These are phyloP conservation scores for Oreochromis aureus DNA, from an alignment of 2,113 vertebrate species.

Conservation along the genomic window DNA sequence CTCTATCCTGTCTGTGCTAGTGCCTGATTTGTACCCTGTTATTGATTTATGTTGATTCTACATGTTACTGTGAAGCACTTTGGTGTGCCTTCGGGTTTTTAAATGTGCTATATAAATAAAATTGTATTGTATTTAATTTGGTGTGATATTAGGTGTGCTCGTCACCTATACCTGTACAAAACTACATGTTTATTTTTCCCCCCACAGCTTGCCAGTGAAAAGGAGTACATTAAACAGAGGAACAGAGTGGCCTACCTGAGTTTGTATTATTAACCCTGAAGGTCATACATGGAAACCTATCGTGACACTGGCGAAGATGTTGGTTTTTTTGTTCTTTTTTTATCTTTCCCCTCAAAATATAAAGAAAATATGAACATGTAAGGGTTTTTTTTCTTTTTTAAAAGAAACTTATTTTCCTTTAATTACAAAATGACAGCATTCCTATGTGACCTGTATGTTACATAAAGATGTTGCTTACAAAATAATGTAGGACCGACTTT, in stretches of 20 bases:
- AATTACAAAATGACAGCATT: constrained; percentile 28
- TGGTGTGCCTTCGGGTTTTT: no score
- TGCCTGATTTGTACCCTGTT: no score
- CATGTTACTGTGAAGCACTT: no score
- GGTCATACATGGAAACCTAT: not conserved
- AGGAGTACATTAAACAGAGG: constrained; percentile 69
- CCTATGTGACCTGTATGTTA: not conserved
- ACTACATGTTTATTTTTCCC: not conserved
- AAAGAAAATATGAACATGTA: not conserved
- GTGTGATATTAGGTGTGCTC: not conserved
- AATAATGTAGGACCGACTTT: not conserved
- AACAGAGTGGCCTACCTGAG: constrained; percentile 72
- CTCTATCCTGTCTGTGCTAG: no score
- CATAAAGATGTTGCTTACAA: not conserved
- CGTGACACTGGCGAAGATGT: not conserved
- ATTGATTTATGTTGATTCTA: no score
- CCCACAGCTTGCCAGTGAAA: constrained; percentile 74
- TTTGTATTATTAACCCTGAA: constrained; percentile 50
- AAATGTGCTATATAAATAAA: no score
- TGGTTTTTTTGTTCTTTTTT: accelerated
- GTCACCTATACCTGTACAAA: not conserved
- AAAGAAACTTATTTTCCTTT: constrained; percentile 2
- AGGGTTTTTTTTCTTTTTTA: accelerated
- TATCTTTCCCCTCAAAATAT: not conserved
- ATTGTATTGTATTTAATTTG: no score